A percentile compares a stretch with the other conserved stretches of the same genome.
phyloP scores from a whole-genome alignment of 2,888 invertebrate species.

The Rhyacophila evoluta region DNA sequence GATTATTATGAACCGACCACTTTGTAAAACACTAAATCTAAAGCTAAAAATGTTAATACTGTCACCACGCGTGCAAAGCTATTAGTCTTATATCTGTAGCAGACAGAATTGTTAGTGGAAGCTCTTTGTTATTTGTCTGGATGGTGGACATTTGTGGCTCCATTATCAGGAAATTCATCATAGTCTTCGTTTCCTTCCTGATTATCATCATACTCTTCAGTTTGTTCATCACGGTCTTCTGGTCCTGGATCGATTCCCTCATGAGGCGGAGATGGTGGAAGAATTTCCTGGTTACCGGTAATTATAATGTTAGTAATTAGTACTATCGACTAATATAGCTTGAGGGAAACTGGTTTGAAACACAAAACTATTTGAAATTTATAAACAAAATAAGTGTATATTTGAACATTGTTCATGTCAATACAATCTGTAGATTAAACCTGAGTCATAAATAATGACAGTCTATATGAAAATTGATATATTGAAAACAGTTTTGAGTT shows the following conservation, averaged over 20 bases:
- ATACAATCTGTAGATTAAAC: too few species aligned
- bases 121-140: constrained; percentile 55
- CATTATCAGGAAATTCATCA: constrained; percentile 70
- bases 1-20: constrained; percentile 49
- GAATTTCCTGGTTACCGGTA: constrained; percentile 57
- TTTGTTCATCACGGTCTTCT: constrained; percentile 70
- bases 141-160: constrained; percentile 55
- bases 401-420: too few species aligned
- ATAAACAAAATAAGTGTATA: too few species aligned
- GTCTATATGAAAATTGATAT: too few species aligned
- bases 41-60: constrained; percentile 29
- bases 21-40: constrained; percentile 30
- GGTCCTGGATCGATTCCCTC: constrained; percentile 71
- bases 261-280: constrained; percentile 67
- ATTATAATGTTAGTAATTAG: constrained; percentile 39
- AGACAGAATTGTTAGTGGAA: constrained; percentile 47
- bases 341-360: too few species aligned
- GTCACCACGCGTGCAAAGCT: constrained; percentile 33
- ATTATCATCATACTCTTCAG: constrained; percentile 67
- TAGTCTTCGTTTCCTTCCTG: constrained; percentile 73
- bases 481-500: too few species aligned
- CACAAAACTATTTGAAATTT: too few species aligned
- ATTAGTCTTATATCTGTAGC: constrained; percentile 48
- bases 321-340: too few species aligned
- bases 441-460: too few species aligned